phyloP scores from a whole-genome alignment of 2,113 vertebrate species.

The Hepsetus odoe region DNA sequence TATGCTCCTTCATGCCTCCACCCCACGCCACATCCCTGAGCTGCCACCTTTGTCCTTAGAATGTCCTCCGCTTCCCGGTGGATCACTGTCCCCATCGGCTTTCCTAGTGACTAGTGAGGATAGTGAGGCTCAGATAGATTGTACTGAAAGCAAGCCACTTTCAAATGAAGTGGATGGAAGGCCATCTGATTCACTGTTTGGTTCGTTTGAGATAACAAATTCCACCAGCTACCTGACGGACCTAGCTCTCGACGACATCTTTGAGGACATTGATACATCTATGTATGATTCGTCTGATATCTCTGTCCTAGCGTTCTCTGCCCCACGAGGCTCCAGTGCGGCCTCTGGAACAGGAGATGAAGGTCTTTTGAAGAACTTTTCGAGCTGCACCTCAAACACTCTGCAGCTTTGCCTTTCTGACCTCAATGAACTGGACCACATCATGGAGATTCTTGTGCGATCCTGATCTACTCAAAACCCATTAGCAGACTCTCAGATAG shows the following conservation, averaged over 20 bases:
- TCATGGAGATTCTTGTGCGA: slow-evolving; percentile 79
- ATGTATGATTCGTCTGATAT: slow-evolving; percentile 82
- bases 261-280: slow-evolving; percentile 84
- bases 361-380: slow-evolving; percentile 71
- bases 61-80: slow-evolving; percentile 35
- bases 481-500: slow-evolving; percentile 1
- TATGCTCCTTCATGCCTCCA: slow-evolving; percentile 35
- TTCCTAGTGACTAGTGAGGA: slow-evolving; percentile 60
- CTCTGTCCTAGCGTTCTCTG: slow-evolving; percentile 64
- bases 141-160: slow-evolving; percentile 56
- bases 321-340: slow-evolving; percentile 25
- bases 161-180: slow-evolving; percentile 60
- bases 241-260: slow-evolving; percentile 81
- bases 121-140: slow-evolving; percentile 55
- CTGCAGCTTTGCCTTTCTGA: slow-evolving; percentile 78
- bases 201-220: slow-evolving; percentile 81
- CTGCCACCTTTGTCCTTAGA: slow-evolving; percentile 51
- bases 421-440: slow-evolving; percentile 80
- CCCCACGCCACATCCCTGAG: slow-evolving; percentile 51
- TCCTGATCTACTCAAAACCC: slow-evolving; percentile 33
- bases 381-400: slow-evolving; percentile 71
- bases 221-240: slow-evolving; percentile 83
- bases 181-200: slow-evolving; percentile 74
- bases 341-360: slow-evolving; percentile 62
- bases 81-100: slow-evolving; percentile 57